A percentile compares a stretch with the other conserved stretches of the same genome.
phyloP scores from a whole-genome alignment of 2,888 invertebrate genomes.

The Cyrtodaria siliqua region DNA sequence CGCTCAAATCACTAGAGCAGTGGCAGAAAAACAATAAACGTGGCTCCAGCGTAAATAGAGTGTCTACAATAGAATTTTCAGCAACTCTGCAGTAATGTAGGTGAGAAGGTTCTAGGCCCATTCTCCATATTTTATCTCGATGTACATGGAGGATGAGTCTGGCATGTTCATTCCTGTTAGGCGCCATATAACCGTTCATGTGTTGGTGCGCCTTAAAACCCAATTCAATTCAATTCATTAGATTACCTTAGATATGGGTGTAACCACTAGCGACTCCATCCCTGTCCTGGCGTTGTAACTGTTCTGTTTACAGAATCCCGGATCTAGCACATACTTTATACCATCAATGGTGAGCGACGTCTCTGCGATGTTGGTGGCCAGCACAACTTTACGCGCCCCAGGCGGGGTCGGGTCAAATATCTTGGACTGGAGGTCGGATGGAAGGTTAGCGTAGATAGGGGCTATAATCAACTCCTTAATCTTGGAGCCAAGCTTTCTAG shows the following conservation, averaged over 20 bases:
- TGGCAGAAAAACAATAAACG: too few relatives aligned
- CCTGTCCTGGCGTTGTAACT: conserved; percentile 98
- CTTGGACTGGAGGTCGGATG: conserved; percentile 99
- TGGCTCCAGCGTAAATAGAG: too few relatives aligned
- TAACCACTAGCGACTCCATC: conserved; percentile 99
- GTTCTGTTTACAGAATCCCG: conserved; percentile 99
- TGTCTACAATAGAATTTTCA: too few relatives aligned
- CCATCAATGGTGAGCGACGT: conserved; percentile 99
- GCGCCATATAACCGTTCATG: too few relatives aligned
- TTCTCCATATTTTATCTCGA: too few relatives aligned
- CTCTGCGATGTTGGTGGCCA: conserved; percentile 99
- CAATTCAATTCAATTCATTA: too few relatives aligned
- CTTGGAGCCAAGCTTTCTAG: conserved; percentile 96
- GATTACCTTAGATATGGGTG: conserved; percentile 96
- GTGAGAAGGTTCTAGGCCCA: too few relatives aligned
- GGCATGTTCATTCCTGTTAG: too few relatives aligned
- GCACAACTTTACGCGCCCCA: conserved; percentile 97
- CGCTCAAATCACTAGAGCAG: too few relatives aligned
- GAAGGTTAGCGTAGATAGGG: conserved; percentile 99
- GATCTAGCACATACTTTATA: conserved; percentile 99
- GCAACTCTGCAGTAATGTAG: too few relatives aligned
- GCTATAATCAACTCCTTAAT: conserved; percentile 96
- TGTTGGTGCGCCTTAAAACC: too few relatives aligned
- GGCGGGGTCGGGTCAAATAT: conserved; percentile 99
- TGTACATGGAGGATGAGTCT: too few relatives aligned